Percentiles rank a stretch among this genome's conserved stretches.
Evolutionary conservation across 2,113 vertebrate genomes (phyloP).

Genomic region (Sphaerodactylus townsendi): DNA sequence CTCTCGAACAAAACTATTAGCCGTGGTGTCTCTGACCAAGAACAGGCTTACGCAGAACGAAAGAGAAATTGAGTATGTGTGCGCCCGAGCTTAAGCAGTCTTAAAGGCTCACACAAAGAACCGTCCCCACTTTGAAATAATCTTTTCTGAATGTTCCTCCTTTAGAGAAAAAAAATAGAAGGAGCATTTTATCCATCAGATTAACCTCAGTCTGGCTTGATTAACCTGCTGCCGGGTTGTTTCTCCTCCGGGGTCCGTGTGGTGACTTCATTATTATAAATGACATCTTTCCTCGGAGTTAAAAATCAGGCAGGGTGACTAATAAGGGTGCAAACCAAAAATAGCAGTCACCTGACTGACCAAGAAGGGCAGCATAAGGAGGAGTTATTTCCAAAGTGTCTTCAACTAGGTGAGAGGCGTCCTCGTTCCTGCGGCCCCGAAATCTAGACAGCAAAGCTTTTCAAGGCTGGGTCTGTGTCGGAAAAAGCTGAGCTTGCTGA

Average conservation of each 20-base stretch:
- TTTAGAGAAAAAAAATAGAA: background rate
- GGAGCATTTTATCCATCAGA: conserved; percentile 40
- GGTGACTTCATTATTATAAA: conserved; percentile 7
- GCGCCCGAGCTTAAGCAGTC: conserved; percentile 23
- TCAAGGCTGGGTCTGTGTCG: no score
- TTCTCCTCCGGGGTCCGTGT: conserved; percentile 8
- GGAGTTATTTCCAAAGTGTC: background rate
- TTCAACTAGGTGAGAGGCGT: background rate
- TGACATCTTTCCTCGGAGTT: conserved; percentile 22
- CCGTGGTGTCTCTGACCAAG: conserved; percentile 36
- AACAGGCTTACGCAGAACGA: conserved; percentile 39
- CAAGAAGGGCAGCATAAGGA: background rate
- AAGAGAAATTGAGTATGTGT: conserved; percentile 25
- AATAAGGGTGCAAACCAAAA: background rate
- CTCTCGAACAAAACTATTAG: conserved; percentile 59
- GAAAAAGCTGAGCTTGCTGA: no score
- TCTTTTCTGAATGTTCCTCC: conserved; percentile 14
- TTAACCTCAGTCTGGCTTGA: conserved; percentile 23
- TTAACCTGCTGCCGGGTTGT: background rate
- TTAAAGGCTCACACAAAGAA: conserved; percentile 46
- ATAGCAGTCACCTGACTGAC: background rate
- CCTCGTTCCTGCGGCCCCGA: no score
- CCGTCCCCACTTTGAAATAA: conserved; percentile 36
- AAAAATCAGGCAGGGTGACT: background rate
- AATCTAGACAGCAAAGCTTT: no score